A percentile compares a stretch with the other conserved stretches of the same genome.
phyloP scores from a whole-genome alignment of 2,113 vertebrate genomes.

The Rhinoderma darwinii region DNA sequence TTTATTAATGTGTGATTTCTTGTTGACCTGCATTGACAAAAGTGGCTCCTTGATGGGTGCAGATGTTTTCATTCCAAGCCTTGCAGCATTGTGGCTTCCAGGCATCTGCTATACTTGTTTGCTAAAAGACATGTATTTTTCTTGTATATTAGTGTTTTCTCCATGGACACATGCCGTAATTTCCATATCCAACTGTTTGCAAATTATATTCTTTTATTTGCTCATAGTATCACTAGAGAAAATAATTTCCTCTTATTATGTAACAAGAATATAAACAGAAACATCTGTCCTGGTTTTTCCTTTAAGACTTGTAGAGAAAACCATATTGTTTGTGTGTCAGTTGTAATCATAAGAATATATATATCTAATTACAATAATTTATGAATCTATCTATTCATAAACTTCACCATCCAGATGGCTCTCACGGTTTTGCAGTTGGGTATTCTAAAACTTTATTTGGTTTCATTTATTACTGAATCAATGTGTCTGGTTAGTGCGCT shows the following conservation, averaged over 20 bases:
- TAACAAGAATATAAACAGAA: background rate
- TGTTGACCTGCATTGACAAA: slow-evolving; percentile 12
- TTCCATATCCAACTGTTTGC: slow-evolving; percentile 1
- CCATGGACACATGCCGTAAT: background rate
- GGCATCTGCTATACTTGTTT: background rate
- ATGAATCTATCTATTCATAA: slow-evolving; percentile 12
- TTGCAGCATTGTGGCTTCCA: background rate
- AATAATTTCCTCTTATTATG: background rate
- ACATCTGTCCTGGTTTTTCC: background rate
- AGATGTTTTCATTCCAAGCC: background rate
- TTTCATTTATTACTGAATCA: slow-evolving; percentile 37
- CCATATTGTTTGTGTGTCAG: background rate
- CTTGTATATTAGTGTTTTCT: background rate
- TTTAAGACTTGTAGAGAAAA: background rate
- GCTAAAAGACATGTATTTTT: background rate
- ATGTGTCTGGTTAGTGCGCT: background rate
- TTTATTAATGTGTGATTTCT: slow-evolving; percentile 12
- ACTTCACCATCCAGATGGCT: slow-evolving; percentile 18
- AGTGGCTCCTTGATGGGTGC: background rate
- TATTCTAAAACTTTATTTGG: background rate
- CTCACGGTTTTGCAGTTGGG: background rate
- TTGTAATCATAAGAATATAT: background rate
- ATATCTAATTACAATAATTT: background rate
- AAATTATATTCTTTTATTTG: slow-evolving; percentile 5
- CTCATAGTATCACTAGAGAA: background rate